Percentiles rank a stretch among this genome's conserved stretches.
Conservation (phyloP, 2,888 invertebrate genomes). For the Petrophora chlorosata region DNA sequence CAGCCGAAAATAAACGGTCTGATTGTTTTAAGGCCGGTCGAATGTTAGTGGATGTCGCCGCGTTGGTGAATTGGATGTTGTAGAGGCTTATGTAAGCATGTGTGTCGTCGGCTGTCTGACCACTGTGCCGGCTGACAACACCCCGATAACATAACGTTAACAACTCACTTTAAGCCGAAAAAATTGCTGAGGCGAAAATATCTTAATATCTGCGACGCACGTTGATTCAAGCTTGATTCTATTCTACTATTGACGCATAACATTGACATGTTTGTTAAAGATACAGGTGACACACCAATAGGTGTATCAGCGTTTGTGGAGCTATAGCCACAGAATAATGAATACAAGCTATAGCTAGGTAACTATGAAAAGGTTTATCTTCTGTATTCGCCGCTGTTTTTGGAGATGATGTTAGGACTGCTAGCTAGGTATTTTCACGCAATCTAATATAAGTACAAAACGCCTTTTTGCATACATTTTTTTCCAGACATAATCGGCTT, state of each 20-base stretch:
- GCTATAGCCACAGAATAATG: no score
- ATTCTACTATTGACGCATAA: no score
- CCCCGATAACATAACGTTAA: neutral
- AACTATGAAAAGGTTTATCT: no score
- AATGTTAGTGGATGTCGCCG: slow-evolving; percentile 32
- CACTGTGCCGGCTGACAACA: slow-evolving; percentile 15
- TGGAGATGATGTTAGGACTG: no score
- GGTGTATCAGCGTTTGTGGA: no score
- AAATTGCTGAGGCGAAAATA: slow-evolving; percentile 2
- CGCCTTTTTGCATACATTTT: neutral
- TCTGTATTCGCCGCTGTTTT: no score
- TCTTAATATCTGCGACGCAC: no score
- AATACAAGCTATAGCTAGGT: no score
- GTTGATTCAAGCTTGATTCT: no score
- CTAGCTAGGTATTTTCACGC: no score
- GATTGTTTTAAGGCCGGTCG: slow-evolving; percentile 41
- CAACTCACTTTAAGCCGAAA: slow-evolving; percentile 2
- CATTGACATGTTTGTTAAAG: no score
- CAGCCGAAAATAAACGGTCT: slow-evolving; percentile 40
- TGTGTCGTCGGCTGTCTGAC: slow-evolving; percentile 36
- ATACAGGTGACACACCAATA: no score
- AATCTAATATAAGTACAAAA: neutral
- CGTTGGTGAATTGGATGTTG: slow-evolving; percentile 53
- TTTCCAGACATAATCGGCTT: slow-evolving; percentile 26
- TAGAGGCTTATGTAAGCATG: slow-evolving; percentile 51